A percentile compares a stretch with the other conserved stretches of the same genome.
Evolutionary conservation across 2,797 vertebrate genomes (phyloP).

Genomic region (Varecia variegata): DNA sequence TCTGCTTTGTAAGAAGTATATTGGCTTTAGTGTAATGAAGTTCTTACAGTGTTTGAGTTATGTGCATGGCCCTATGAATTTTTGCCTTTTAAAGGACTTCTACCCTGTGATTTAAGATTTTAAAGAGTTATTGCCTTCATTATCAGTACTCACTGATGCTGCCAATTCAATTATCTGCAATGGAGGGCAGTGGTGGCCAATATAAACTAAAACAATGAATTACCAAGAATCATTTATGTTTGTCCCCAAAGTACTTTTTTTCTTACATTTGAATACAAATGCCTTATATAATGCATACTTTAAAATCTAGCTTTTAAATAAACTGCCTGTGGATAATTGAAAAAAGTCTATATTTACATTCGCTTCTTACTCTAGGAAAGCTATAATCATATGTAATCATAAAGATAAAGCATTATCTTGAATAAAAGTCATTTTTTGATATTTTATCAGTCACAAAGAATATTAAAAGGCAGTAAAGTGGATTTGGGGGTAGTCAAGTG

Average conservation of each 20-base stretch:
- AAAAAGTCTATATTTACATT: conserved; percentile 9
- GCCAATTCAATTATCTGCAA: conserved; percentile 62
- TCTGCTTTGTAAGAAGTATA: not conserved
- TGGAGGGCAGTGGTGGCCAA: not conserved
- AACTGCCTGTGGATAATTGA: not conserved
- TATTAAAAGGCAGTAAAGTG: not conserved
- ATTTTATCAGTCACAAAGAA: not conserved
- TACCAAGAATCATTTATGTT: conserved; percentile 28
- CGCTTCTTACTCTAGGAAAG: conserved; percentile 18
- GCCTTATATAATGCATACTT: not conserved
- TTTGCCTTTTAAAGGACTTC: conserved; percentile 13
- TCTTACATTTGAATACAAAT: conserved; percentile 34
- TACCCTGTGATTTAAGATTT: conserved; percentile 38
- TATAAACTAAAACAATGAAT: conserved; percentile 50
- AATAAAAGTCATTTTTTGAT: not conserved
- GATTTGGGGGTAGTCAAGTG: not conserved
- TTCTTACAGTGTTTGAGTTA: conserved; percentile 37
- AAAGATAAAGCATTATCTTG: not conserved
- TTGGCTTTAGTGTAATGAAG: not conserved
- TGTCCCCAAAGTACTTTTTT: conserved; percentile 13
- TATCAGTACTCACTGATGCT: conserved; percentile 38
- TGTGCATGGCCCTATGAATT: not conserved
- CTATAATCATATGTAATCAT: not conserved
- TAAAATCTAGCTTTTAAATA: conserved; percentile 49
- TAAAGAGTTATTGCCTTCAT: conserved; percentile 62